Conservation (phyloP, 2,888 invertebrate genomes). For the Leucophenga montana region DNA sequence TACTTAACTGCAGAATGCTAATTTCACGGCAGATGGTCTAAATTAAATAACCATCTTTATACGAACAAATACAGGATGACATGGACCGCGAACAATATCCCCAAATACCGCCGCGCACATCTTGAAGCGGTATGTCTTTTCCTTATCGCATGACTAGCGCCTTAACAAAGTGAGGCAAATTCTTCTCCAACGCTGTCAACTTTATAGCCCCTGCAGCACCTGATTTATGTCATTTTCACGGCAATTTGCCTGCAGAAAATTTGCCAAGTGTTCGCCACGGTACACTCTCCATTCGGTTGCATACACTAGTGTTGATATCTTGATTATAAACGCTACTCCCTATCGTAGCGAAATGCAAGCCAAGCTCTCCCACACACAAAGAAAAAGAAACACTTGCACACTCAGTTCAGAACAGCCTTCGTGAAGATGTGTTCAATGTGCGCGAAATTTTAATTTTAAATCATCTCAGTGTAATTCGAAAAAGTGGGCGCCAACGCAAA, state of each 20-base stretch:
- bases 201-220: slow-evolving; percentile 21
- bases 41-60: slow-evolving; percentile 3
- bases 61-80: slow-evolving; percentile 1
- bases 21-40: slow-evolving; percentile 5
- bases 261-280: slow-evolving; percentile 8
- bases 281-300: background rate
- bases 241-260: slow-evolving; percentile 35
- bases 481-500: slow-evolving; percentile 5
- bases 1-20: slow-evolving; percentile 7
- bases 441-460: slow-evolving; percentile 57
- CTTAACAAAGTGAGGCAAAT: background rate
- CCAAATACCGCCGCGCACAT: background rate
- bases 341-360: slow-evolving; percentile 32
- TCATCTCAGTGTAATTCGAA: slow-evolving; percentile 5
- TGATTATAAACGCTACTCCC: slow-evolving; percentile 58
- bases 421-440: slow-evolving; percentile 44
- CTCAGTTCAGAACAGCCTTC: background rate
- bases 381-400: background rate
- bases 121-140: background rate
- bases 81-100: background rate
- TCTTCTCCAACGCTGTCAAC: background rate
- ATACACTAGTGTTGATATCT: slow-evolving; percentile 50
- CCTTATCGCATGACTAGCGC: background rate
- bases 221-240: slow-evolving; percentile 50
- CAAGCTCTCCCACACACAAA: slow-evolving; percentile 2